phyloP scores from a whole-genome alignment of 2,888 invertebrate species.

The Exocentrus adspersus region DNA sequence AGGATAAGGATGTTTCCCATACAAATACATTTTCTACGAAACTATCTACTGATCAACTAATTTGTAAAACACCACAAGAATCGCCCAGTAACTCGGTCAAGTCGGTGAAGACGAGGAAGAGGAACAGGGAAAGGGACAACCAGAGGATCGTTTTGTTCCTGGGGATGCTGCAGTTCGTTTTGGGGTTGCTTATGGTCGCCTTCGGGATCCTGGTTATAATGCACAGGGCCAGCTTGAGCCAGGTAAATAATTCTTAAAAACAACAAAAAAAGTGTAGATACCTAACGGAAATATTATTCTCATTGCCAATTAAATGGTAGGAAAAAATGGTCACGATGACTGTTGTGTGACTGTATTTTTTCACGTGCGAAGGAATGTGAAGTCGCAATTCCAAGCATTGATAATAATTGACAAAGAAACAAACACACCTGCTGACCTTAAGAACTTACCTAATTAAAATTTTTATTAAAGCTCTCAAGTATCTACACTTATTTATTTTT shows the following conservation, averaged over 20 bases:
- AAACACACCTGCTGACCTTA: too few species aligned
- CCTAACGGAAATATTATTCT: too few species aligned
- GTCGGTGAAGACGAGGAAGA: conserved; percentile 37
- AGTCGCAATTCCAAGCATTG: too few species aligned
- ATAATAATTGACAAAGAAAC: too few species aligned
- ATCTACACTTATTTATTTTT: too few species aligned
- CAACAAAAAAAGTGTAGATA: too few species aligned
- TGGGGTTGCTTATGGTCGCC: conserved; percentile 72
- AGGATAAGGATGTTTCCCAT: not conserved
- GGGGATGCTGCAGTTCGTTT: conserved; percentile 71
- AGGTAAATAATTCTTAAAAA: conserved; percentile 59
- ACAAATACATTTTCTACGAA: conserved; percentile 55
- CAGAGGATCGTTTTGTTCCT: conserved; percentile 63
- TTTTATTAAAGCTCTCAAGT: too few species aligned
- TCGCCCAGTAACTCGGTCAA: conserved; percentile 52
- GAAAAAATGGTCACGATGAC: too few species aligned
- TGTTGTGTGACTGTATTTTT: too few species aligned
- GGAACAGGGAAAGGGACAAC: conserved; percentile 24
- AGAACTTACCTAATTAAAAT: too few species aligned
- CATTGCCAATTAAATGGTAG: too few species aligned
- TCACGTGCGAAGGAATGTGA: too few species aligned
- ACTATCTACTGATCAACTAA: conserved; percentile 68
- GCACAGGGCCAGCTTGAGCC: conserved; percentile 67
- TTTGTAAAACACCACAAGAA: conserved; percentile 67
- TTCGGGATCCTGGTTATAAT: conserved; percentile 73